Evolutionary conservation across 1,140 invertebrate species (phyloP), one percentile per base, ranked within the genome.

Genomic region (Drosophila repletoides): DNA sequence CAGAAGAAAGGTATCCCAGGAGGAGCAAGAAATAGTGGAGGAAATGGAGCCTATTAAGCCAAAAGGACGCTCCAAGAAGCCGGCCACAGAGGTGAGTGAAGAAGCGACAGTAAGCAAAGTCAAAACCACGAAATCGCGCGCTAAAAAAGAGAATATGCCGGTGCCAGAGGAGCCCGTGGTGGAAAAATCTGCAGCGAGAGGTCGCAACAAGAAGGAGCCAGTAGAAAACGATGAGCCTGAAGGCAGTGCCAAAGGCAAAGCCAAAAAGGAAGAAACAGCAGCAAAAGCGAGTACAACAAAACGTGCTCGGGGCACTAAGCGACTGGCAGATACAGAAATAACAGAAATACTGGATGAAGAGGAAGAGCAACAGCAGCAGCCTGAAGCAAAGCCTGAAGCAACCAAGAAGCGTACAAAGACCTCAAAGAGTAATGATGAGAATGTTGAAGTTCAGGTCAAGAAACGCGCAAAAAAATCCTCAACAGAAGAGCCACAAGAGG

Each of bases 1-100:
- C 26, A 55, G 43, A 9, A 41, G 17, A 15, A 41, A 51, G 29
- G 19, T 12, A 21, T 5, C 14, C 5, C 45, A 72, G 9, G 49
- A 53, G 12, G 24, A 43, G 7, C 3, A 15, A 4, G 56, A 66
- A 34, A 40, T 15, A 29, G 46, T 36, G 9, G 43, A 55, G 15
- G 58, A 51, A 12, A 7, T 34, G 14, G 72, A 66, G 46, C 31
- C 51, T 4, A 10, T 29, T 7, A 72, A 72, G 45, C 59, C 65
- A n/a, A 61, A 56, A 52, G 61, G 66, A 55, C 65, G 72, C 31
- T 14, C 72, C 52, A 79, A 80, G 46, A 81, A 84, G 40, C 36
- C 41, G 15, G 7, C 28, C 17, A 19, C 33, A 15, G 51, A 83
- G 49, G 64, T 46, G 1, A 29, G 4, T 34, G 59, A 59, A 9